Evolutionary conservation across 2,888 invertebrate species (phyloP).

Genomic region (Gastracanthus pulcherrimus): DNA sequence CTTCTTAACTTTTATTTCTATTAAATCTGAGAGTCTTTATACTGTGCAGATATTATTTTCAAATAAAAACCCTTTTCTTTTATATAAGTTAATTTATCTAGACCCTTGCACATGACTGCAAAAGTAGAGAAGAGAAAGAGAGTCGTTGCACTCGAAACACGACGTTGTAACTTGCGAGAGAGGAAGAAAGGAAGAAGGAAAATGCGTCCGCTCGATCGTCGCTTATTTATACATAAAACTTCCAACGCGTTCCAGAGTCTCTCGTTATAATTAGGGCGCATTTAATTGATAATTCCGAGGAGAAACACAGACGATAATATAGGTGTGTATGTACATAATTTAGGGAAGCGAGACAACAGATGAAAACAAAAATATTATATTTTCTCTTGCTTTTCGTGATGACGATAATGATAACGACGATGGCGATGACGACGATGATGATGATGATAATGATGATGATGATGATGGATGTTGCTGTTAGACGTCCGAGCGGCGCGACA

Average conservation of each 20-base stretch:
- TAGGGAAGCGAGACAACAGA: constrained; percentile 43
- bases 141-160: neutral
- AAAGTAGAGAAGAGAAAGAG: too few species aligned
- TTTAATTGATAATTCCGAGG: too few species aligned
- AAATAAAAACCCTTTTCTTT: too few species aligned
- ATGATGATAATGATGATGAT: too few species aligned
- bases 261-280: neutral
- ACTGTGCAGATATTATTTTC: too few species aligned
- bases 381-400: constrained; percentile 64
- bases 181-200: neutral
- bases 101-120: too few species aligned
- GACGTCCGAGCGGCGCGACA: constrained; percentile 54
- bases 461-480: too few species aligned
- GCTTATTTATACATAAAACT: too few species aligned
- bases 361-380: constrained; percentile 60
- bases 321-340: constrained; percentile 51
- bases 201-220: neutral
- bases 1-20: too few species aligned
- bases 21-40: too few species aligned
- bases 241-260: too few species aligned
- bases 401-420: constrained; percentile 1
- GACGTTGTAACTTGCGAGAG: constrained; percentile 12
- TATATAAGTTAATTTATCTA: too few species aligned
- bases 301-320: neutral
- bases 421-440: constrained; percentile 43